These are phyloP conservation scores for Galeopterus variegatus DNA, from an alignment of 2,113 vertebrate species.

Conservation along the genomic window DNA sequence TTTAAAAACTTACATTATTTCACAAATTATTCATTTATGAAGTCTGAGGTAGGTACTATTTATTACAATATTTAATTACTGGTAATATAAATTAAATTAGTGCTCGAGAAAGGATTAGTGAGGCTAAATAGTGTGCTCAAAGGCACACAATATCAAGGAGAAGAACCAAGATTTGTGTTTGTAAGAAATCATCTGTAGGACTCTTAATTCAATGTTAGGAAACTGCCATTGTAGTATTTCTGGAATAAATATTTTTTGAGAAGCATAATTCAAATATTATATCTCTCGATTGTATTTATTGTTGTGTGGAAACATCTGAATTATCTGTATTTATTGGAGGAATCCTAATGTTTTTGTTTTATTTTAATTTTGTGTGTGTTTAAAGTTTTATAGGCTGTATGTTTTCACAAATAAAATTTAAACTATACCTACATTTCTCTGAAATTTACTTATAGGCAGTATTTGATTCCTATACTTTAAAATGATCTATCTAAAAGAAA, in stretches of 20 bases:
- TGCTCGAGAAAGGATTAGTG: background rate
- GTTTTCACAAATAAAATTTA: background rate
- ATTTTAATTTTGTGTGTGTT: background rate
- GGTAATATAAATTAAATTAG: background rate
- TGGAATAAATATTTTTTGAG: background rate
- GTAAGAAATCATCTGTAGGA: background rate
- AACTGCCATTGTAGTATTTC: background rate
- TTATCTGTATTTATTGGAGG: background rate
- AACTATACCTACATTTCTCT: background rate
- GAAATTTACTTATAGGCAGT: background rate
- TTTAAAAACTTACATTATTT: background rate
- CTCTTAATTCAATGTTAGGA: background rate
- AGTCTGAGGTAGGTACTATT: background rate
- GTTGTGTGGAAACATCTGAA: background rate
- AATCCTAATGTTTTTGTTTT: background rate
- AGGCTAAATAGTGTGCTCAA: background rate
- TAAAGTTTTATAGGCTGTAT: background rate
- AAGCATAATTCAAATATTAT: background rate
- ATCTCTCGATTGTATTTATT: background rate
- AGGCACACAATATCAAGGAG: background rate
- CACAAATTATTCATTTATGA: background rate
- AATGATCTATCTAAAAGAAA: background rate
- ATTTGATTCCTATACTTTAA: background rate
- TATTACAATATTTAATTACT: background rate
- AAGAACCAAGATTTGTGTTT: background rate